These are phyloP conservation scores for Crossaster papposus DNA, from an alignment of 53 echinoderm and acorn worm genomes.

Conservation along the genomic window DNA sequence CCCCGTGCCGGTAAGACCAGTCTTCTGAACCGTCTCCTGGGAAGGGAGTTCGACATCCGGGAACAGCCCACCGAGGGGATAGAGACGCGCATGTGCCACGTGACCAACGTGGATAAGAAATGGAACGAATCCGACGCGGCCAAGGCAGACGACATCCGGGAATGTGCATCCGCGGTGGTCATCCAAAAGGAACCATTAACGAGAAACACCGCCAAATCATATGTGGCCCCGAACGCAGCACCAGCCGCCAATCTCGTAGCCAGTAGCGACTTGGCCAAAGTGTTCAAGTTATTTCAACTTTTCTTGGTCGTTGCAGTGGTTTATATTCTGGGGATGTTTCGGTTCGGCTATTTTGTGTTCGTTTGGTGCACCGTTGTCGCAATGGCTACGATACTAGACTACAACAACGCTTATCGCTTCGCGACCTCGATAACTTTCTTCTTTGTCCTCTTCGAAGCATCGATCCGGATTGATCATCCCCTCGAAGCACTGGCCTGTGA, in stretches of 20 bases:
- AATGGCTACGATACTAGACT: neutral
- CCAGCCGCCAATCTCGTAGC: neutral
- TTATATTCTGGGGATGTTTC: neutral
- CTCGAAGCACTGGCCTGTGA: conserved; percentile 1
- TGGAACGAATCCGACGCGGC: conserved; percentile 32
- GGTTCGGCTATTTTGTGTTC: conserved; percentile 4
- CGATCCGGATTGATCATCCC: conserved; percentile 5
- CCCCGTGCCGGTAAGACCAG: conserved; percentile 44
- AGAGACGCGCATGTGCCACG: conserved; percentile 12
- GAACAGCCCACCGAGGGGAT: neutral
- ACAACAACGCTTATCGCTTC: conserved; percentile 24
- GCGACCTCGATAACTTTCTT: conserved; percentile 7
- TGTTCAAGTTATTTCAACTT: neutral
- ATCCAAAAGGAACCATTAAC: neutral
- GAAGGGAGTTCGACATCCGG: neutral
- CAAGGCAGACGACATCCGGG: conserved; percentile 42
- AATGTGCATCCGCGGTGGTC: conserved; percentile 46
- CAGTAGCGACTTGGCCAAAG: neutral
- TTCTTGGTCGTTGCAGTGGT: neutral
- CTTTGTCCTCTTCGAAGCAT: neutral
- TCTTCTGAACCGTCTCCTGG: conserved; percentile 44
- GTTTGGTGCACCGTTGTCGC: neutral
- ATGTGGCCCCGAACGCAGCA: neutral
- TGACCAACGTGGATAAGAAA: conserved; percentile 17
- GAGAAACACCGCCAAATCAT: neutral